These are phyloP conservation scores for Ophion slaviceki DNA, from an alignment of 2,888 invertebrate genomes.

Conservation along the genomic window DNA sequence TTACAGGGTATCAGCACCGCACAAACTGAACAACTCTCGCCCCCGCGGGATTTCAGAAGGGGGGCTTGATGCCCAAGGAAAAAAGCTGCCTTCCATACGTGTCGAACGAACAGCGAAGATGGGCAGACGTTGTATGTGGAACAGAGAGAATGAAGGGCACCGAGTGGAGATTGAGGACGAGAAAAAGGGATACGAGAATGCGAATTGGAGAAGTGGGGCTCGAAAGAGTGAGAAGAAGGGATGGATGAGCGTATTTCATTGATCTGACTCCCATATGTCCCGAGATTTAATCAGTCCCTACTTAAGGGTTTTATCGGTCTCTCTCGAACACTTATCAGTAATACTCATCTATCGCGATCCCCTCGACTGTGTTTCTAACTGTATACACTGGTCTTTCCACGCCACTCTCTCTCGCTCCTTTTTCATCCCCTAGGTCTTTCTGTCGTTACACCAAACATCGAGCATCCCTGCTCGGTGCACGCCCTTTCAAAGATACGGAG, in stretches of 20 bases:
- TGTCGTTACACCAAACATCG: conserved; percentile 53
- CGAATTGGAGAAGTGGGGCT: conserved; percentile 43
- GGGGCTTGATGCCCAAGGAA: conserved; percentile 74
- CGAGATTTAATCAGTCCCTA: conserved; percentile 83
- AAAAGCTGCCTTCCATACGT: conserved; percentile 73
- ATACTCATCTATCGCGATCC: conserved; percentile 58
- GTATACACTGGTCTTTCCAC: conserved; percentile 60
- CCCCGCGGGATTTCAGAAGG: conserved; percentile 62
- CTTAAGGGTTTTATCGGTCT: conserved; percentile 77
- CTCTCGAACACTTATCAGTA: conserved; percentile 67
- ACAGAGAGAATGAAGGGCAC: conserved; percentile 33
- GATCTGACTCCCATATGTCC: conserved; percentile 82
- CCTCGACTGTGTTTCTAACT: conserved; percentile 57
- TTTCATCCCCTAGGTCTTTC: conserved; percentile 13
- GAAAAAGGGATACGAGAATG: conserved; percentile 27
- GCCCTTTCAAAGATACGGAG: conserved; percentile 53
- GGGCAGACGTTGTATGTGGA: conserved; percentile 80
- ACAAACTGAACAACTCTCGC: conserved; percentile 77
- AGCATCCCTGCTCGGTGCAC: conserved; percentile 51
- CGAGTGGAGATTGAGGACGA: conserved; percentile 22
- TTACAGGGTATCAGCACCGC: conserved; percentile 82
- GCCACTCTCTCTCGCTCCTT: conserved; percentile 39
- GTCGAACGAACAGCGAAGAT: conserved; percentile 83
- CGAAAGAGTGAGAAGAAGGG: conserved; percentile 58
- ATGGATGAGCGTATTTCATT: conserved; percentile 71